Evolutionary conservation across 2,797 vertebrate genomes (phyloP).

Genomic region (Sciurus carolinensis): DNA sequence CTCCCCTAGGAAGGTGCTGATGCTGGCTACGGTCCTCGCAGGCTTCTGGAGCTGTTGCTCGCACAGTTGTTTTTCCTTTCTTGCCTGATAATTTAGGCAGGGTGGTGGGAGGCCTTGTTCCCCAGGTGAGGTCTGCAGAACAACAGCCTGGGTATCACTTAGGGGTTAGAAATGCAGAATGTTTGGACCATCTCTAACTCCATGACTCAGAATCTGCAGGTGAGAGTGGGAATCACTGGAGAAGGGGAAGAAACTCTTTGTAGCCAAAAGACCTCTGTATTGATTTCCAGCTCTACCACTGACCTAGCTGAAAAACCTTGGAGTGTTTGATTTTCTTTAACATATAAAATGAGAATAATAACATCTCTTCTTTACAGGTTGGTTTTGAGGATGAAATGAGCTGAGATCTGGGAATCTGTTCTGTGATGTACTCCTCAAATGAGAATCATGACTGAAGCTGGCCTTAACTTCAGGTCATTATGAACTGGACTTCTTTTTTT

Average conservation of each 20-base stretch:
- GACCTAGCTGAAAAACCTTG: not conserved
- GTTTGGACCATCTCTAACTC: not conserved
- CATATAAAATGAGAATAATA: not conserved
- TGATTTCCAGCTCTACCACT: not conserved
- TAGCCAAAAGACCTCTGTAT: not conserved
- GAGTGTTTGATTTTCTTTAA: not conserved
- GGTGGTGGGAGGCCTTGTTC: no score
- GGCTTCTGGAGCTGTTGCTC: not conserved
- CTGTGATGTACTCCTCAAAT: not conserved
- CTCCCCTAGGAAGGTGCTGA: not conserved
- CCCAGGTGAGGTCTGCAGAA: not conserved
- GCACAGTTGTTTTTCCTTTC: not conserved
- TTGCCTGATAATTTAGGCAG: not conserved
- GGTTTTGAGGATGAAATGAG: not conserved
- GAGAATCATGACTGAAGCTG: not conserved
- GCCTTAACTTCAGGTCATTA: not conserved
- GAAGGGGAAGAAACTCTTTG: not conserved
- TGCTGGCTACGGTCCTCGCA: not conserved
- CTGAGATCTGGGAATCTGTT: not conserved
- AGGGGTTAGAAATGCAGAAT: not conserved
- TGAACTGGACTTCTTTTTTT: not conserved
- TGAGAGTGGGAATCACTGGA: not conserved
- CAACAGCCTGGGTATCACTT: not conserved
- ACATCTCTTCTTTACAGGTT: not conserved
- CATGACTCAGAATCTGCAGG: not conserved